phyloP scores from a whole-genome alignment of 2,888 invertebrate species.

The Molanna angustata region DNA sequence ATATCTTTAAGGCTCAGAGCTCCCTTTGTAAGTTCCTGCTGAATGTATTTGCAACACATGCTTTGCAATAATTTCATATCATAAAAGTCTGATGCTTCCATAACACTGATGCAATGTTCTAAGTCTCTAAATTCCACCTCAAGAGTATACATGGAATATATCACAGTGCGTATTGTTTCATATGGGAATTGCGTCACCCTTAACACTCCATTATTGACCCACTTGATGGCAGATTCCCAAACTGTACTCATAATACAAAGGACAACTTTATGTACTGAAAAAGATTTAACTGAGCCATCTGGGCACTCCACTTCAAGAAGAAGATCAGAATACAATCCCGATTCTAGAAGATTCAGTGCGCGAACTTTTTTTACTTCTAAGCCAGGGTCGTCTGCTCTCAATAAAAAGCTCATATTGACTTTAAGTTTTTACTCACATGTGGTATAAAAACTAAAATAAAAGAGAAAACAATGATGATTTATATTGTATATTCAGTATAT shows the following conservation, averaged over 20 bases:
- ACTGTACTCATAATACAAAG: constrained; percentile 17
- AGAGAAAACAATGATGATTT: too few relatives aligned
- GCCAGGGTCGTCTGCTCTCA: too few relatives aligned
- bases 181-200: constrained; percentile 13
- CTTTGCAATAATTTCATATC: constrained; percentile 8
- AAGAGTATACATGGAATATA: constrained; percentile 19
- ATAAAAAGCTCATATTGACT: too few relatives aligned
- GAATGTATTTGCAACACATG: constrained; percentile 11
- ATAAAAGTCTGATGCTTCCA: constrained; percentile 23
- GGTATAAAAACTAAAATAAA: too few relatives aligned
- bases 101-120: constrained; percentile 11
- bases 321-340: constrained; percentile 20
- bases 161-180: constrained; percentile 5
- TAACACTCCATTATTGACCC: constrained; percentile 6
- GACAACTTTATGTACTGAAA: constrained; percentile 18
- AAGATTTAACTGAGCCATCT: background rate
- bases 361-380: too few relatives aligned
- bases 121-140: constrained; percentile 7
- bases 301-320: constrained; percentile 5
- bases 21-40: background rate
- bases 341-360: constrained; percentile 10
- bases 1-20: constrained; percentile 6
- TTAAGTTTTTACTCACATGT: too few relatives aligned
- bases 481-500: too few relatives aligned
- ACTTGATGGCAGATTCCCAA: constrained; percentile 20